phyloP scores from a whole-genome alignment of 2,888 invertebrate genomes.

The Himalopsyche kuldschensis region DNA sequence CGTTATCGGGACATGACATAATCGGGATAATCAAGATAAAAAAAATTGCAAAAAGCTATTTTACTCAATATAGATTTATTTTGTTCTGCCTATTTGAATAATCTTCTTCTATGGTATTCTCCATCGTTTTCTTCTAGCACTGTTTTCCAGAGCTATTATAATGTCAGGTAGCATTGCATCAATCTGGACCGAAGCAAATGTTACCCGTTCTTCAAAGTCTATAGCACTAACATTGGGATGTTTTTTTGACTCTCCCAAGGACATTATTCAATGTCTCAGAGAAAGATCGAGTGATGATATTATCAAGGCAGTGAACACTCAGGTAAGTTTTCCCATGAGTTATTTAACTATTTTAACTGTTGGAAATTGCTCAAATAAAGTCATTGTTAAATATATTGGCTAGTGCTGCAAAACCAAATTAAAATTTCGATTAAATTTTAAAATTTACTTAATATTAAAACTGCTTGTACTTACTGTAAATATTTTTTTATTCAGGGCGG shows the following conservation, averaged over 20 bases:
- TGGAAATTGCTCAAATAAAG: too few relatives aligned
- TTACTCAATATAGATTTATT: not conserved
- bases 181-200: conserved; percentile 47
- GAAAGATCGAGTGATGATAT: conserved; percentile 63
- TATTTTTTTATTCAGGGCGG: conserved; percentile 54
- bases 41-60: not conserved
- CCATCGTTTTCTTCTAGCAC: conserved; percentile 49
- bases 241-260: conserved; percentile 52
- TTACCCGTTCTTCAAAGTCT: conserved; percentile 57
- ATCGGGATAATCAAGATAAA: not conserved
- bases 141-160: conserved; percentile 68
- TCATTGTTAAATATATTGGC: too few relatives aligned
- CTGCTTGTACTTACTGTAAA: conserved; percentile 6
- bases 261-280: conserved; percentile 65
- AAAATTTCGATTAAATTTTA: not conserved
- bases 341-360: too few relatives aligned
- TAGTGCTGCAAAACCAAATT: too few relatives aligned
- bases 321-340: conserved; percentile 39
- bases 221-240: conserved; percentile 62
- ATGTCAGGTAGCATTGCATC: conserved; percentile 64
- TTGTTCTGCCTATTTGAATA: not conserved
- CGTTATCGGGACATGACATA: too few relatives aligned
- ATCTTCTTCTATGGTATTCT: not conserved
- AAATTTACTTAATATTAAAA: not conserved
- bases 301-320: conserved; percentile 60